Evolutionary conservation across 2,888 invertebrate species (phyloP), one percentile per base, ranked within the genome.

Genomic region (Eristalis pertinax): DNA sequence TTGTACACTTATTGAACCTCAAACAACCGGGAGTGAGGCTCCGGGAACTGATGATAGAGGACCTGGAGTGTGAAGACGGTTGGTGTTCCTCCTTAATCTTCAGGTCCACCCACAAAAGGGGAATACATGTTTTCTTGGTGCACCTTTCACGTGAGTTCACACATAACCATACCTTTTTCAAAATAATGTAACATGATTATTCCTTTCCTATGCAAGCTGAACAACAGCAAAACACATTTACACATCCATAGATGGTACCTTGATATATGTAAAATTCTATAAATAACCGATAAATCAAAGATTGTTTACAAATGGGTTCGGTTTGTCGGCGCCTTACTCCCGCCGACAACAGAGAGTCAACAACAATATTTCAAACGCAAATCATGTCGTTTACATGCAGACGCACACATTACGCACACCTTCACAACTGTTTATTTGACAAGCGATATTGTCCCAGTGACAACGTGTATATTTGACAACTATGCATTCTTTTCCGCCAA

Each of bases 301-400:
- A 50, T 19, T 50, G 50, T 50, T 50, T 50, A 50, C 50, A 50
- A 50, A 50, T 19, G 19, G n/a, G 8, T 50, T 50, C 50, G n/a
- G 19, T 8, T 1, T 19, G 50, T 50, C 50, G 19, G 50, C 50
- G 50, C 19, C 50, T n/a, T 19, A 50, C 1, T 19, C 50, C 50
- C 50, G 19, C 50, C 19, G 19, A 50, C 19, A 8, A 19, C 4
- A 50, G 2, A 19, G 7, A 19, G n/a, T 50, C 50, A 50, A 50
- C 19, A 8, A 24, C 19, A 8, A 24, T n/a, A n/a, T 13, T 15
- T 26, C 15, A 60, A 29, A 29, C 13, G 60, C 60, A 60, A 60
- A 60, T 60, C 60, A 60, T 24, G 60, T 60, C 60, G 26, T 60
- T 60, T 60, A 26, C 24, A 60, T 60, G 60, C 60, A 8, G 19